Evolutionary conservation across 2,113 vertebrate genomes (phyloP), one percentile per base, ranked within the genome.

Genomic region (Rhea americana): DNA sequence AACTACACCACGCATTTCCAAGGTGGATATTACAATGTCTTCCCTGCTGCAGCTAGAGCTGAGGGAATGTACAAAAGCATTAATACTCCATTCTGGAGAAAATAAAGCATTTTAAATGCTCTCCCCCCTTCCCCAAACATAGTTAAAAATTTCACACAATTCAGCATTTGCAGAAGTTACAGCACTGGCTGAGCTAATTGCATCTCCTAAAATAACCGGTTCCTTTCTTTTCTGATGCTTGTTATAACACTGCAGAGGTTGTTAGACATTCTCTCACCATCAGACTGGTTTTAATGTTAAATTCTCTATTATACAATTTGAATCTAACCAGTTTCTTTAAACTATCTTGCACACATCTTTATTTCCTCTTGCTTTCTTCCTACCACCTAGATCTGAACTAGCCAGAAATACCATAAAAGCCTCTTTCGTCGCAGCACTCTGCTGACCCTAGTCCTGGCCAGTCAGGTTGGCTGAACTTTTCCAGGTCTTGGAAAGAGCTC

Each of bases 61-160:
- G 48, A 65, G 68, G 51, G 90, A 78, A 86, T 78, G 86, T 62
- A 85, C 89, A 74, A 39, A 85, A 76, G 47, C 72, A 55, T 92
- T 93, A 86, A 79, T n/a, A 50, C 67, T 74, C 74, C 63, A n/a
- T 92, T 93, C 87, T 66, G 65, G 87, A 93, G 73, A 79, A 93
- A 94, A 96, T 62, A 41, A 55, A 89, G 85, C 88, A 9, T 75
- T 89, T 89, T 66, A 39, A 93, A 62, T 3, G 39, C 45, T 18
- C 51, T 62, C 87, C 43, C 62, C 55, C 32, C 51, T 62, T 85
- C 43, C 62, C 55, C 32, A 86, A 93, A 87, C 14, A 28, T 58
- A 30, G 45, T 87, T 82, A 59, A 53, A 73, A 63, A 74, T 87
- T 76, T 51, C 83, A 66, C 48, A 76, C 66, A 10, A 13, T 79